Conservation (phyloP, 2,888 invertebrate species). For the Lysandra coridon region DNA sequence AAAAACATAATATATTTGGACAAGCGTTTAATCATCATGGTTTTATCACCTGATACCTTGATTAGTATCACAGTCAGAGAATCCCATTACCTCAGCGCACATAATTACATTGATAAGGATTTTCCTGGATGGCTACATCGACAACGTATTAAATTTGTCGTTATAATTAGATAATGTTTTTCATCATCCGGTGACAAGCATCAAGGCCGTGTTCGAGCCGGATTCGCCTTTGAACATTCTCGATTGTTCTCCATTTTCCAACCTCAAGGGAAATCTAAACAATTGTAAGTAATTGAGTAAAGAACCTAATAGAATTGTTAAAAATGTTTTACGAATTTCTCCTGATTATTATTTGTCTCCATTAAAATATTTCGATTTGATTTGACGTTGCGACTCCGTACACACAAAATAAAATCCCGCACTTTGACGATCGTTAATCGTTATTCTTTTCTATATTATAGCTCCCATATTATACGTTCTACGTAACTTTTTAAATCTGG, state of each 20-base stretch:
- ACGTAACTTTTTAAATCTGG: too few species aligned
- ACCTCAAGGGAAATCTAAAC: slow-evolving; percentile 32
- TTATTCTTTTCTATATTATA: too few species aligned
- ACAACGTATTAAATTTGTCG: background rate
- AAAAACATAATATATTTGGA: too few species aligned
- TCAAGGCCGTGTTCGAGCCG: background rate
- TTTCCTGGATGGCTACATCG: background rate
- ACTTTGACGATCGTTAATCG: too few species aligned
- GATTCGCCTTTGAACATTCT: background rate
- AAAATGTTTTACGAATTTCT: slow-evolving; percentile 1
- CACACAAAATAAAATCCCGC: too few species aligned
- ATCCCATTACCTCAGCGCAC: background rate
- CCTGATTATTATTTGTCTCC: background rate
- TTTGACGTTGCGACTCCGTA: too few species aligned
- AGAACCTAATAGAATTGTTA: slow-evolving; percentile 26
- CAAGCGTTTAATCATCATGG: too few species aligned
- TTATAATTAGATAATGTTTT: background rate
- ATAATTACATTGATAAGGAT: background rate
- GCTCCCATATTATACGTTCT: too few species aligned
- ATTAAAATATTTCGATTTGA: slow-evolving; percentile 2
- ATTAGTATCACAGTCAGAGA: background rate
- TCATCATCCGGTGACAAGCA: slow-evolving; percentile 17
- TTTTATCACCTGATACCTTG: background rate
- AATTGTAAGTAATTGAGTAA: slow-evolving; percentile 30
- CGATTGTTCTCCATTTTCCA: slow-evolving; percentile 17